Percentiles rank a stretch among this genome's conserved stretches.
Conservation (phyloP, 2,888 invertebrate species). For the Ichneumoninae sp. region DNA sequence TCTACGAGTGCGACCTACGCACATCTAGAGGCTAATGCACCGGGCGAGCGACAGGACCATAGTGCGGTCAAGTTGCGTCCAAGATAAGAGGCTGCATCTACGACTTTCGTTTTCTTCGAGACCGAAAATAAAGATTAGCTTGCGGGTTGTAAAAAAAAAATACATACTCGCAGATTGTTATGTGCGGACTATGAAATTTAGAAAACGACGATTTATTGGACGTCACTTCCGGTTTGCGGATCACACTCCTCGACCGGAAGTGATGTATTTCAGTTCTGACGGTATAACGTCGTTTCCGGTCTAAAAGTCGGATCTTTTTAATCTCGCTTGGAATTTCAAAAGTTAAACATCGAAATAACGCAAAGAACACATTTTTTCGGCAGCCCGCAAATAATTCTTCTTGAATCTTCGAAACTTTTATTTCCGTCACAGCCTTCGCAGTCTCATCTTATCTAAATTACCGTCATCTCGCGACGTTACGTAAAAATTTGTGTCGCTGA, state of each 20-base stretch:
- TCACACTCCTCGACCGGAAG: too few species aligned
- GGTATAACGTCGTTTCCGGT: too few species aligned
- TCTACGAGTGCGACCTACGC: neutral
- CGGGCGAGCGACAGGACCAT: neutral
- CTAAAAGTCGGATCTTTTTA: too few species aligned
- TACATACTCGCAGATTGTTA: neutral
- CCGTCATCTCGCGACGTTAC: neutral
- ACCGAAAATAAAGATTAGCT: neutral
- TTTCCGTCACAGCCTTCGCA: neutral
- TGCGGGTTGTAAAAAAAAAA: neutral
- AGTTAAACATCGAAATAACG: neutral
- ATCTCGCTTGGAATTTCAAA: too few species aligned
- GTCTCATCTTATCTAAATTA: neutral
- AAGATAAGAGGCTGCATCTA: constrained; percentile 1
- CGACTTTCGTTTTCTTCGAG: constrained; percentile 8
- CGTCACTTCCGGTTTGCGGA: too few species aligned
- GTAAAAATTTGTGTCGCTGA: neutral
- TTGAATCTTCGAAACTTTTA: neutral
- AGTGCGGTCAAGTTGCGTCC: neutral
- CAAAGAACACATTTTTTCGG: neutral
- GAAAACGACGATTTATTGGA: neutral
- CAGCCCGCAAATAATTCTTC: too few species aligned
- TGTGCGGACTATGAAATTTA: neutral
- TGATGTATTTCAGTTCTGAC: too few species aligned
- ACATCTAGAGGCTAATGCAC: constrained; percentile 3